Base-by-base conservation (phyloP, 2,888 invertebrate genomes). In the Netelia melanura region DNA sequence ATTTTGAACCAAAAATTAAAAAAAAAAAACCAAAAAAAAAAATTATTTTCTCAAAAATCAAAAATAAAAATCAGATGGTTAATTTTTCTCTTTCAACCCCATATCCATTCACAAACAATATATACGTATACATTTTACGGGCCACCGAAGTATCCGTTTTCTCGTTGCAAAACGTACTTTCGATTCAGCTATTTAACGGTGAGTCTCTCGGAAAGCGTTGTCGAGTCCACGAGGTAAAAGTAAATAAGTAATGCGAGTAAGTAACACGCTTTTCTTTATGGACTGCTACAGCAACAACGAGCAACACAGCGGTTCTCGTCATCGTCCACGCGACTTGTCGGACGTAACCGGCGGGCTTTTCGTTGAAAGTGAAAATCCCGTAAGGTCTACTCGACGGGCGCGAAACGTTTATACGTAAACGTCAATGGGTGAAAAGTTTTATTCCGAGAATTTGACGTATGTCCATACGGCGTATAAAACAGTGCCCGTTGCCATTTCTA, bases 101-200 rank as follows among this genome's bases (percentile, higher is more conserved):
- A 17, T 17, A 17, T 17, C 17, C 17, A 17, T 62, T 52, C 17
- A 58, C 56, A 77, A 68, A 17, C 48, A 23, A 14, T 58, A 58
- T 58, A 38, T 82, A 67, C n/a, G 44, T 25, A 44, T 67, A 44
- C 21, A 44, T 25, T 76, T 77, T 56, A 76, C 56, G 68, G 21
- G 23, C 82, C 64, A 81, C 80, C 78, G 72, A 77, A 83, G 67
- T 84, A 38, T 61, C 56, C 67, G 70, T 81, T 43, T 72, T 77
- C 77, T 68, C 77, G 54, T 89, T 88, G 85, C 83, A 85, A 88
- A 88, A 89, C 74, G 78, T 76, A 84, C 85, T 88, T 85, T 88
- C 87, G 84, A 86, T 87, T 86, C 62, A 56, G 81, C 77, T 58
- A 81, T 82, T 86, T 80, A 14, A 86, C 81, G 83, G 82, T 74